These are phyloP conservation scores for Clupea harengus DNA, from an alignment of 2,113 vertebrate genomes.

Conservation along the genomic window DNA sequence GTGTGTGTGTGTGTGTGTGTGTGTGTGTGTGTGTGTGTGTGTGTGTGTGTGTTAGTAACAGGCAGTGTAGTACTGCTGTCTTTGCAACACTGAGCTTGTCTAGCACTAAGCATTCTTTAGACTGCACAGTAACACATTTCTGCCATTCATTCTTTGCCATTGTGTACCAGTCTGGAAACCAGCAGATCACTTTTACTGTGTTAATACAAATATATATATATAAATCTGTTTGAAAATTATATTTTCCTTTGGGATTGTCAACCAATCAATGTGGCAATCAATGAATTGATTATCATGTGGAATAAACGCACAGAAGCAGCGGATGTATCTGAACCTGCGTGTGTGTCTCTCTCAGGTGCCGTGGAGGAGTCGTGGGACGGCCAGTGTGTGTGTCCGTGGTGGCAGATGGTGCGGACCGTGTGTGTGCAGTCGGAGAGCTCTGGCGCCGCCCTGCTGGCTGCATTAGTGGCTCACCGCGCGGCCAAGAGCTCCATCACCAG, in stretches of 20 bases:
- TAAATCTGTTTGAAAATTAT: too few relatives aligned
- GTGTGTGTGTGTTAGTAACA: constrained; percentile 14
- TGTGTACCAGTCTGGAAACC: too few relatives aligned
- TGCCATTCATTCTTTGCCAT: too few relatives aligned
- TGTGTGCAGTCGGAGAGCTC: constrained; percentile 85
- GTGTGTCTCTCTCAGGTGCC: constrained; percentile 67
- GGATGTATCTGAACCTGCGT: neutral
- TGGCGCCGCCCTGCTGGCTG: constrained; percentile 84
- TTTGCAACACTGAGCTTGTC: too few relatives aligned
- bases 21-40: constrained; percentile 21
- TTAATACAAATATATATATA: too few relatives aligned
- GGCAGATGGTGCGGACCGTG: constrained; percentile 89
- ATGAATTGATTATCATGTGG: too few relatives aligned
- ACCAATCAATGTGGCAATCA: too few relatives aligned
- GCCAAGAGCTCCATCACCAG: constrained; percentile 77
- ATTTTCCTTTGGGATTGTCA: too few relatives aligned
- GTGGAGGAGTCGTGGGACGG: constrained; percentile 88
- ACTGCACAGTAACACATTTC: too few relatives aligned
- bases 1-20: neutral
- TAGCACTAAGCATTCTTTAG: neutral
- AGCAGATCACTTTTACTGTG: too few relatives aligned
- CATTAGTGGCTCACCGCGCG: constrained; percentile 80
- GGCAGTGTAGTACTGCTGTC: neutral
- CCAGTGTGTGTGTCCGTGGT: constrained; percentile 93
- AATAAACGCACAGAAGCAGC: neutral